phyloP scores from a whole-genome alignment of 2,888 invertebrate species.

The Chorisops tibialis region DNA sequence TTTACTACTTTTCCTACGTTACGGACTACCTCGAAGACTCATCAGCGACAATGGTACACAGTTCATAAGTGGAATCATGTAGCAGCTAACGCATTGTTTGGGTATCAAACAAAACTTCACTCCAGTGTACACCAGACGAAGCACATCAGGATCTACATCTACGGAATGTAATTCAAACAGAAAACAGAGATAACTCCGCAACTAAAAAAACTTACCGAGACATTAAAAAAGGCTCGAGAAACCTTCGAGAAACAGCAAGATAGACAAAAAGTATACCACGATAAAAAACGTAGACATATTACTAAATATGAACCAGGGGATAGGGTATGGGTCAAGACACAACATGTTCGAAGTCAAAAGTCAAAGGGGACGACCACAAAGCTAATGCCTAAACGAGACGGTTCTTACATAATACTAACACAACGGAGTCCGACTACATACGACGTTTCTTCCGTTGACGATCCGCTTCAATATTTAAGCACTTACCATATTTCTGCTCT shows the following conservation, averaged over 20 bases:
- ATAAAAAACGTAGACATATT: not conserved
- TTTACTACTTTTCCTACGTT: constrained; percentile 35
- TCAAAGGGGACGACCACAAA: too few relatives aligned
- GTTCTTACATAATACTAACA: not conserved
- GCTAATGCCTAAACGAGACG: too few relatives aligned
- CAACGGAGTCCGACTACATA: too few relatives aligned
- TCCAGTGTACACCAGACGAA: constrained; percentile 43
- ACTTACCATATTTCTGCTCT: not conserved
- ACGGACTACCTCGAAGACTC: constrained; percentile 40
- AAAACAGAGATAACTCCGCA: too few relatives aligned
- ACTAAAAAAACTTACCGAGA: not conserved
- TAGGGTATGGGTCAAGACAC: not conserved
- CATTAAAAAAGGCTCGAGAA: not conserved
- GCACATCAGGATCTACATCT: constrained; percentile 39
- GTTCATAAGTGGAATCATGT: constrained; percentile 40
- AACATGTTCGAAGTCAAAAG: not conserved
- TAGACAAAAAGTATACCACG: not conserved
- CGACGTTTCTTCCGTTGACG: too few relatives aligned
- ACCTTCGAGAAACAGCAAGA: not conserved
- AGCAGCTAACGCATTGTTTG: constrained; percentile 42
- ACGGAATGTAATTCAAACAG: constrained; percentile 34
- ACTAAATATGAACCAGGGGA: not conserved
- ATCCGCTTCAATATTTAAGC: not conserved
- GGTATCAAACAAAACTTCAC: constrained; percentile 45
- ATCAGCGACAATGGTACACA: constrained; percentile 38